Evolutionary conservation across 2,888 invertebrate genomes (phyloP).

Genomic region (Cerceris rybyensis): DNA sequence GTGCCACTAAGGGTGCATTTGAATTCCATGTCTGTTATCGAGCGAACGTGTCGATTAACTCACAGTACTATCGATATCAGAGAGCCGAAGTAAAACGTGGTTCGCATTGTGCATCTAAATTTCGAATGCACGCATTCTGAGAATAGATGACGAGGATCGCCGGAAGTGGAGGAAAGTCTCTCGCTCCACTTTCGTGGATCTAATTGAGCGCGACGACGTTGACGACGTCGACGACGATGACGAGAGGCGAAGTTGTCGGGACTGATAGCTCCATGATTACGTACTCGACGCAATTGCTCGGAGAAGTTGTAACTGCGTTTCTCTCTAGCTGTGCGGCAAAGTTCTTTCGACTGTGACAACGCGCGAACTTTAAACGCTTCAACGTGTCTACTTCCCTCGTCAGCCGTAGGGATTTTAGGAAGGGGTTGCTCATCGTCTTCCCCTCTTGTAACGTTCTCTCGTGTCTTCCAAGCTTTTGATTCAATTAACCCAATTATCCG

Average conservation of each 20-base stretch:
- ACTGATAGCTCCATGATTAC: slow-evolving; percentile 28
- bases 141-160: too few species aligned
- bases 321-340: background rate
- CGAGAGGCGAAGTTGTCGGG: slow-evolving; percentile 6
- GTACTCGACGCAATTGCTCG: slow-evolving; percentile 20
- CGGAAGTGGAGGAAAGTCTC: background rate
- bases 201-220: slow-evolving; percentile 38
- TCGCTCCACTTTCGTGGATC: background rate
- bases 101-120: slow-evolving; percentile 5
- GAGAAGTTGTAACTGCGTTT: slow-evolving; percentile 18
- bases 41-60: slow-evolving; percentile 37
- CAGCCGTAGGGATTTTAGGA: background rate
- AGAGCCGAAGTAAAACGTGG: background rate
- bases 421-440: background rate
- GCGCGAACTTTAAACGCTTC: slow-evolving; percentile 19
- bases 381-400: background rate
- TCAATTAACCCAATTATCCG: too few species aligned
- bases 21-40: slow-evolving; percentile 25
- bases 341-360: background rate
- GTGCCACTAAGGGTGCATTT: slow-evolving; percentile 12
- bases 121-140: background rate
- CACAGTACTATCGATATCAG: slow-evolving; percentile 8
- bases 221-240: slow-evolving; percentile 19
- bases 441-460: too few species aligned
- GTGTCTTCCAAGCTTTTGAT: too few species aligned